Percentiles rank a stretch among this genome's conserved stretches.
These are phyloP conservation scores for Oegoconia quadripuncta DNA, from an alignment of 2,888 invertebrate species.

Conservation along the genomic window DNA sequence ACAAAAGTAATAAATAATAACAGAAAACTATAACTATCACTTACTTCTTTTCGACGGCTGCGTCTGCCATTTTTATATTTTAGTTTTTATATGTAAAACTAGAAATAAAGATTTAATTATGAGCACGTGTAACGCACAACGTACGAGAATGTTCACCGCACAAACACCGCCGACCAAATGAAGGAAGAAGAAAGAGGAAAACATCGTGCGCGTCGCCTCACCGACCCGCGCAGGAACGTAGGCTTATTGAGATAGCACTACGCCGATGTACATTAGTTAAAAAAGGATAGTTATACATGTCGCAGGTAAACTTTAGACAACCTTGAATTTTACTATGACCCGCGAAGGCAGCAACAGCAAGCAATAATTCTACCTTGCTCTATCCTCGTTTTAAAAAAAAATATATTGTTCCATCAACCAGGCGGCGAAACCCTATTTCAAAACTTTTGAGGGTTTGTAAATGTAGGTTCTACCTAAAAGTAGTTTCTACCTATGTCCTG, in stretches of 20 bases:
- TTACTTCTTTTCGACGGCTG: slow-evolving; percentile 84
- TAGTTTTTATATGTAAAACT: slow-evolving; percentile 35
- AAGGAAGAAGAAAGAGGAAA: slow-evolving; percentile 66
- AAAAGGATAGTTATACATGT: slow-evolving; percentile 41
- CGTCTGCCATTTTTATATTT: slow-evolving; percentile 82
- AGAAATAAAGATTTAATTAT: slow-evolving; percentile 38
- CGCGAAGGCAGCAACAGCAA: slow-evolving; percentile 34
- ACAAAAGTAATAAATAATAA: slow-evolving; percentile 29
- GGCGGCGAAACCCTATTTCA: too few species aligned
- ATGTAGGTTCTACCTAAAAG: too few species aligned
- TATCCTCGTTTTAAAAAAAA: slow-evolving; percentile 52
- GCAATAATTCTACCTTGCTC: slow-evolving; percentile 54
- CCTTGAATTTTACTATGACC: slow-evolving; percentile 64
- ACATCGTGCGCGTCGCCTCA: slow-evolving; percentile 56
- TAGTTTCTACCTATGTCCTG: too few species aligned
- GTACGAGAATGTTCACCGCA: slow-evolving; percentile 67
- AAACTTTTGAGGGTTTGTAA: too few species aligned
- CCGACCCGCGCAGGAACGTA: slow-evolving; percentile 51
- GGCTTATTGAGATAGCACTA: slow-evolving; percentile 36
- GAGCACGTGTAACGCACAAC: slow-evolving; percentile 68
- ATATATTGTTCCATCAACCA: slow-evolving; percentile 11
- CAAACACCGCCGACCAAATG: slow-evolving; percentile 75
- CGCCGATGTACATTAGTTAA: slow-evolving; percentile 10
- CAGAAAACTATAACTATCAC: slow-evolving; percentile 49
- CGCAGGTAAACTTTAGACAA: slow-evolving; percentile 38